Conservation (phyloP, 37 sponge, comb jelly and placozoan species). For the Theonella swinhoei region DNA sequence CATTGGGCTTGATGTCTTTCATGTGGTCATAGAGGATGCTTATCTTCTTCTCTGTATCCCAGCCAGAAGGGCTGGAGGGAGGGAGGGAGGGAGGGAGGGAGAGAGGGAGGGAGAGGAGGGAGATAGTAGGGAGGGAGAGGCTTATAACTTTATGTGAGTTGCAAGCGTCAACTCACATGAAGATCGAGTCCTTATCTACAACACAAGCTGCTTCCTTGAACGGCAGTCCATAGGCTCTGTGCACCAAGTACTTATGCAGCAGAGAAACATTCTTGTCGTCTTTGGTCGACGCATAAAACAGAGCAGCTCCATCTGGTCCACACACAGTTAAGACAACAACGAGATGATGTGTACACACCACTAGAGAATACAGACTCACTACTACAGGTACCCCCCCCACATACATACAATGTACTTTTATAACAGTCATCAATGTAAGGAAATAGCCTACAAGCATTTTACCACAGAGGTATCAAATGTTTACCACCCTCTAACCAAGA, state of each 20-base stretch:
- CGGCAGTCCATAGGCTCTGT: conserved; percentile 81
- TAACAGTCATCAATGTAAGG: no score
- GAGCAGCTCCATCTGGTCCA: conserved; percentile 96
- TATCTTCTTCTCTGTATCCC: conserved; percentile 97
- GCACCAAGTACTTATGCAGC: conserved; percentile 90
- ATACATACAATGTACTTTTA: no score
- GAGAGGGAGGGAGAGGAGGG: neutral
- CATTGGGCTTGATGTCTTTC: conserved; percentile 59
- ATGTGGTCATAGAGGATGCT: conserved; percentile 88
- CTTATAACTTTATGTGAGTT: neutral
- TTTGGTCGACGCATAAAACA: conserved; percentile 87
- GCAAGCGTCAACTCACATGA: conserved; percentile 79
- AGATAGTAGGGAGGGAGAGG: neutral
- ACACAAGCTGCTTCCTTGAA: conserved; percentile 86
- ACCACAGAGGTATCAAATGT: no score
- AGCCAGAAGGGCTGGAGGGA: conserved; percentile 89
- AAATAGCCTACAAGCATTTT: no score
- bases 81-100: neutral
- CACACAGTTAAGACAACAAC: no score
- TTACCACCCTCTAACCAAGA: no score
- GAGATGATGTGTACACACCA: neutral
- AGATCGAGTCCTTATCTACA: conserved; percentile 91
- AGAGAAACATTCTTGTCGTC: conserved; percentile 82
- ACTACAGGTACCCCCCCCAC: no score
- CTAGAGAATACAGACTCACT: no score